Conservation (phyloP, 2,797 vertebrate species). For the Psittacula echo region DNA sequence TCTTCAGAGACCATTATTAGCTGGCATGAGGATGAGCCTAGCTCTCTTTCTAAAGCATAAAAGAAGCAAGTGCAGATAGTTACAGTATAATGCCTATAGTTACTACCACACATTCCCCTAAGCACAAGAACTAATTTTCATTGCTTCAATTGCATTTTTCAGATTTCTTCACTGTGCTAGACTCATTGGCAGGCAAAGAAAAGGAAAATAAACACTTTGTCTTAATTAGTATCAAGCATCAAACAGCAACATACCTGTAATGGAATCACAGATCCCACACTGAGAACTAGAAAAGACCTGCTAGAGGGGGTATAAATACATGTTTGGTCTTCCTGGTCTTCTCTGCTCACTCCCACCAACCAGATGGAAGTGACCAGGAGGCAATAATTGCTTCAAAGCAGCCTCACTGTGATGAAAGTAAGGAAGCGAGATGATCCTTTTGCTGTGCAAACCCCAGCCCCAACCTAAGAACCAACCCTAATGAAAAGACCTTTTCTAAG, state of each 20-base stretch:
- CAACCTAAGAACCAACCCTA: neutral
- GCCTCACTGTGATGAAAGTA: neutral
- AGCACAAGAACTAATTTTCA: neutral
- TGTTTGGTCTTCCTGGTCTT: neutral
- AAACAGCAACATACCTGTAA: neutral
- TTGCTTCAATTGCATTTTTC: neutral
- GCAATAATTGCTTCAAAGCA: neutral
- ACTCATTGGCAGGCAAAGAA: neutral
- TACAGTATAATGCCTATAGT: neutral
- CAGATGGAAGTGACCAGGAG: neutral
- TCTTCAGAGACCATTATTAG: slow-evolving; percentile 47
- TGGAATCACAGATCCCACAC: neutral
- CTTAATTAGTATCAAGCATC: neutral
- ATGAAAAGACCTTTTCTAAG: neutral
- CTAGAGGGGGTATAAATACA: neutral
- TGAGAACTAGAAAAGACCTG: neutral
- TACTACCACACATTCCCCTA: neutral
- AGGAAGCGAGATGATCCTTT: neutral
- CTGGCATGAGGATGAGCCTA: slow-evolving; percentile 26
- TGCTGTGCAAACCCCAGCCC: neutral
- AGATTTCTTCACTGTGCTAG: neutral
- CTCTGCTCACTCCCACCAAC: neutral
- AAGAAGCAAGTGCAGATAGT: slow-evolving; percentile 18
- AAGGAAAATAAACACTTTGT: neutral
- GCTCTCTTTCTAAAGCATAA: slow-evolving; percentile 16